Evolutionary conservation across 2,797 vertebrate species (phyloP).

Genomic region (Brachymystax lenok): DNA sequence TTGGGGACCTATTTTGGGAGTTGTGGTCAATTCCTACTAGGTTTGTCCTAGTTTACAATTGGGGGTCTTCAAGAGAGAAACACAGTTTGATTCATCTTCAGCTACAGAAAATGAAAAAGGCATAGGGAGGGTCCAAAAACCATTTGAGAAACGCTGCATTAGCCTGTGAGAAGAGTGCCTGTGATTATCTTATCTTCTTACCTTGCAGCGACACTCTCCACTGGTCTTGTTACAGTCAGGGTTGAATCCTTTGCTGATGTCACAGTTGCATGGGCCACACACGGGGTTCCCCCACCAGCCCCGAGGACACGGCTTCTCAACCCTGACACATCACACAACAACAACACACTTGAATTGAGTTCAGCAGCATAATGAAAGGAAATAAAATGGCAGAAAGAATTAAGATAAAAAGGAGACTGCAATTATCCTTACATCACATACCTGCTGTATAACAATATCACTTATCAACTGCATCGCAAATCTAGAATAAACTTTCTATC

Average conservation of each 20-base stretch:
- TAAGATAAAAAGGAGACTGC: not conserved
- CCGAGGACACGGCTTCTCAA: constrained; percentile 88
- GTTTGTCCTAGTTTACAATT: not conserved
- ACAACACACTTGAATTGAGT: not conserved
- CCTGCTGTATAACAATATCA: too few relatives aligned
- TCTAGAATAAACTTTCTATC: not conserved
- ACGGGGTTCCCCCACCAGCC: constrained; percentile 96
- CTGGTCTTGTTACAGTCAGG: constrained; percentile 96
- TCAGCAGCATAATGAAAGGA: not conserved
- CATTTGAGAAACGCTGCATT: not conserved
- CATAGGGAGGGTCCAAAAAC: not conserved
- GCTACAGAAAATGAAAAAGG: not conserved
- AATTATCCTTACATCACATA: not conserved
- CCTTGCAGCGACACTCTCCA: constrained; percentile 95
- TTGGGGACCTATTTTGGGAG: not conserved
- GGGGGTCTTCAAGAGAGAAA: not conserved
- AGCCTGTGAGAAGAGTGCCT: not conserved
- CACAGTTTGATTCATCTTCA: too few relatives aligned
- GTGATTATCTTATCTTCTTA: constrained; percentile 53
- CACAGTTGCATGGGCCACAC: constrained; percentile 94
- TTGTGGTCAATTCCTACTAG: not conserved
- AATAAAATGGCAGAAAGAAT: not conserved
- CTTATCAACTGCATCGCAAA: not conserved
- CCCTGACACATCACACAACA: constrained; percentile 66
- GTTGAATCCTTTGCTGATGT: constrained; percentile 87